Percentiles rank a stretch among this genome's conserved stretches.
Evolutionary conservation across 1,140 invertebrate species (phyloP).

Genomic region (Drosophila yakuba): DNA sequence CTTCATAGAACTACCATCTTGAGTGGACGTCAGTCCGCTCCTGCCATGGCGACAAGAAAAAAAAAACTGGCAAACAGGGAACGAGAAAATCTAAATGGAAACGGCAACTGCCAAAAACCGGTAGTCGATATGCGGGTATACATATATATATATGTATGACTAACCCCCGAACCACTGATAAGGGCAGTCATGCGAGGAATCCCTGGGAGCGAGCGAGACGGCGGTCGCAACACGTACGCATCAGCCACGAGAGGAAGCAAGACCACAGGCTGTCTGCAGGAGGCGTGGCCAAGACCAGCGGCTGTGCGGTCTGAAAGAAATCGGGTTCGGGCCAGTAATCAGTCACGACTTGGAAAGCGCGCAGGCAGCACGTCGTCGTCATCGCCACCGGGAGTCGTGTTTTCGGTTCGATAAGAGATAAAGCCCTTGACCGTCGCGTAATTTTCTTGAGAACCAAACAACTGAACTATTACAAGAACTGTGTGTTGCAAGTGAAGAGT

Average conservation of each 20-base stretch:
- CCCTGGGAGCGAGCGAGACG: conserved; percentile 28
- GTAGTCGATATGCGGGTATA: conserved; percentile 30
- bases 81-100: conserved; percentile 56
- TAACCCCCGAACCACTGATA: conserved; percentile 69
- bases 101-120: conserved; percentile 71
- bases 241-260: neutral
- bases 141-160: conserved; percentile 46
- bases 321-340: conserved; percentile 60
- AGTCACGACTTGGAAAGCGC: conserved; percentile 79
- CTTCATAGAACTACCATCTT: conserved; percentile 2
- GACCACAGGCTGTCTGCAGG: conserved; percentile 5
- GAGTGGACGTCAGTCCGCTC: conserved; percentile 38
- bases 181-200: conserved; percentile 17
- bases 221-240: neutral
- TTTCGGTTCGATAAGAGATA: conserved; percentile 39
- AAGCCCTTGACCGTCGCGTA: conserved; percentile 29
- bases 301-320: conserved; percentile 35
- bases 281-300: conserved; percentile 56
- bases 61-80: conserved; percentile 30
- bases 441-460: conserved; percentile 7
- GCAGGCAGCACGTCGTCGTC: conserved; percentile 76
- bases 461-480: conserved; percentile 25
- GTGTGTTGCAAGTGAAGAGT: conserved; percentile 34
- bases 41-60: conserved; percentile 62
- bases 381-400: conserved; percentile 35